A percentile compares a stretch with the other conserved stretches of the same genome.
Conservation (phyloP, 2,113 vertebrate species). For the Calyptomena viridis region DNA sequence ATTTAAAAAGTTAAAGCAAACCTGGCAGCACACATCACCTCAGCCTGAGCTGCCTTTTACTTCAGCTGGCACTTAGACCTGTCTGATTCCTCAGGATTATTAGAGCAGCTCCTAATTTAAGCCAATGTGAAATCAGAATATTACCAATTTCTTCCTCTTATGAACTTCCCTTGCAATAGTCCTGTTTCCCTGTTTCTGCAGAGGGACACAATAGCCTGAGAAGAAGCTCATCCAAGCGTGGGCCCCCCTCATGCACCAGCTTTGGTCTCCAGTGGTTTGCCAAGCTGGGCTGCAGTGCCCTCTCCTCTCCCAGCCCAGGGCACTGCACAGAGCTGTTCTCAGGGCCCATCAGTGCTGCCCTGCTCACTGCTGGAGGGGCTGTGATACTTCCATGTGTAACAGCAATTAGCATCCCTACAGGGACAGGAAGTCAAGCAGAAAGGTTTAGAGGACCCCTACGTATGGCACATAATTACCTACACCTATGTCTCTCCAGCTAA, state of each 20-base stretch:
- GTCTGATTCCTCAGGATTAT: not conserved
- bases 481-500: slow-evolving; percentile 1
- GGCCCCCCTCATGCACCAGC: not conserved
- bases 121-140: not conserved
- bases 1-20: not conserved
- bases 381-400: not conserved
- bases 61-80: not conserved
- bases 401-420: slow-evolving; percentile 48
- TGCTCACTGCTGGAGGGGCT: not conserved
- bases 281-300: not conserved
- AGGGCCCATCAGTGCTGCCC: not conserved
- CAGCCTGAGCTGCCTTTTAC: not conserved
- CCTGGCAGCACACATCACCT: not conserved
- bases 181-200: not conserved
- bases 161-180: not conserved
- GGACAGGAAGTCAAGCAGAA: slow-evolving; percentile 33
- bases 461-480: slow-evolving; percentile 19
- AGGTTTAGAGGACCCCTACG: not conserved
- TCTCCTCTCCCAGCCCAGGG: not conserved
- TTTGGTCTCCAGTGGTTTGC: not conserved
- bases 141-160: not conserved
- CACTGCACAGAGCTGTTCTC: not conserved
- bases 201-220: not conserved
- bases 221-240: not conserved
- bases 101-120: not conserved